Base-by-base conservation (phyloP, 2,888 invertebrate genomes). In the Nasonovia ribisnigri region DNA sequence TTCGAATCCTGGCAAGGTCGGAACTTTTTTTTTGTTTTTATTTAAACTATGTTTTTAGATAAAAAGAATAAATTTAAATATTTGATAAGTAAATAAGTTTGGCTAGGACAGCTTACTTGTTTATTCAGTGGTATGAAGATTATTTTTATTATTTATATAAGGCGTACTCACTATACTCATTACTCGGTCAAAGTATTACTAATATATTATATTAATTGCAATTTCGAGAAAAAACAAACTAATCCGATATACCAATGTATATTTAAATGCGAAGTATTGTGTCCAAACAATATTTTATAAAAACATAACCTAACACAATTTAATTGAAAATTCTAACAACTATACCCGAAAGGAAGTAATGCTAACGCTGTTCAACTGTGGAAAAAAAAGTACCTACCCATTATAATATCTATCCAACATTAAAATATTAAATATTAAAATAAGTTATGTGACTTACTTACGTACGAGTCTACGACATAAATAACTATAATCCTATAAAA, bases 1-100 rank as follows among this genome's bases (percentile, higher is more conserved):
- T 95, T 95, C 95, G 95, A 95, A 95, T 95, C 95, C 95, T 95
- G 95, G 95, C 95, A 95, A 95, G 95, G 95, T 95, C 95, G 95
- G 95, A 0, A 36, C 46, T 48, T 93, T 94, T 94, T 94, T 67
- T 57, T 3, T 84, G 0, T 20, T 77, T 77, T 36, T n/a, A n/a
- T 67, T 67, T 1, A n/a, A 67, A n/a, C n/a, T n/a, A 60, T 57
- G 57, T 6, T 57, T 57, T 10, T 1, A 26, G 26, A 2, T 54
- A 6, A 5, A 6, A 2, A 20, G 20, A 8, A 36, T 20, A 77
- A 6, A 36, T 20, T 36, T 20, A 2, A 20, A 36, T 77, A 36
- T 8, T 1, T 77, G 2, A 20, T 67, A 13, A n/a, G 5, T 67
- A 51, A 26, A 26, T 57, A 57, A 57, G 57, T 57, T 77, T 36